phyloP scores from a whole-genome alignment of 2,113 vertebrate genomes.

The Ictalurus punctatus region DNA sequence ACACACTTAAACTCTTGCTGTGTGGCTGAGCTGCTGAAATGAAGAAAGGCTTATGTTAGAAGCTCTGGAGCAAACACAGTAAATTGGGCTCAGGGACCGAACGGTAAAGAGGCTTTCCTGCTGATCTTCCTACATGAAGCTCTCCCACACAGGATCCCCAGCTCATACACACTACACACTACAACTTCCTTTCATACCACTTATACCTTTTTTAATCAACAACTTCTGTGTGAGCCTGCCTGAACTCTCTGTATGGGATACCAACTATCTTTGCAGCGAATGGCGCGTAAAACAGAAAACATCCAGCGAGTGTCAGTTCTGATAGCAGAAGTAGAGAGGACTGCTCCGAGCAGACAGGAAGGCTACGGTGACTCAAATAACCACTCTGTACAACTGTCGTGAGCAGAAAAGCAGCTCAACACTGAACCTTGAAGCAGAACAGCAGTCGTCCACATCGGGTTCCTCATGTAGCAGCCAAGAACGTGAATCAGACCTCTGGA shows the following conservation, averaged over 20 bases:
- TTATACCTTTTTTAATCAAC: not conserved
- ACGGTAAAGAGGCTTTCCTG: not conserved
- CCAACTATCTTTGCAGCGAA: too few relatives aligned
- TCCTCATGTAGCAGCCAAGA: too few relatives aligned
- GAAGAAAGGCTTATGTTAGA: not conserved
- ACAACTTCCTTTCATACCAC: not conserved
- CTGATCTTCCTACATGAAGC: not conserved
- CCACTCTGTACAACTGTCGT: not conserved
- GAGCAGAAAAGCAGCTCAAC: not conserved
- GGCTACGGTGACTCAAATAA: not conserved
- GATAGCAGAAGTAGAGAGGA: not conserved
- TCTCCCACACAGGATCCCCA: not conserved
- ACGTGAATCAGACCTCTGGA: too few relatives aligned
- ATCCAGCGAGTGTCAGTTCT: too few relatives aligned
- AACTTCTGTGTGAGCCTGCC: not conserved
- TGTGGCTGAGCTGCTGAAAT: not conserved
- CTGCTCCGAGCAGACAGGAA: not conserved
- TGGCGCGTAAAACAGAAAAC: too few relatives aligned
- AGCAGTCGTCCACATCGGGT: not conserved
- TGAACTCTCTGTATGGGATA: not conserved
- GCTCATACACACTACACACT: not conserved
- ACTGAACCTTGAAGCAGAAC: not conserved
- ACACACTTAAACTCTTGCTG: not conserved
- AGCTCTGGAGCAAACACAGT: not conserved
- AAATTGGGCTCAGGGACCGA: not conserved